Conservation (phyloP, 2,797 vertebrate species). For the Semotilus atromaculatus region DNA sequence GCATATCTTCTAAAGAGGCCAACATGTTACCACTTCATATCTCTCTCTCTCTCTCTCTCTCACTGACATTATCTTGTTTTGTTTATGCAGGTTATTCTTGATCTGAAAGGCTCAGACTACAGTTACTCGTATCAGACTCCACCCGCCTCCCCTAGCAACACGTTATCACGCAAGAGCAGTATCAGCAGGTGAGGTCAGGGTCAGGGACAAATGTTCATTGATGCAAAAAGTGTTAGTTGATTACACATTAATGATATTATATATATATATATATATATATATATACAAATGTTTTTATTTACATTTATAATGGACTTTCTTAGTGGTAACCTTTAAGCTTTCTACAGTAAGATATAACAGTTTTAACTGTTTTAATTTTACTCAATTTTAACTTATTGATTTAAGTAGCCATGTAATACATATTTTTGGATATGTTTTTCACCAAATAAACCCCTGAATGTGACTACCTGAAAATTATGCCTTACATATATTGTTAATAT, state of each 20-base stretch:
- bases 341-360: neutral
- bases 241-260: neutral
- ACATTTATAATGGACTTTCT: neutral
- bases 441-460: too few relatives aligned
- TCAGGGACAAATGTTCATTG: neutral
- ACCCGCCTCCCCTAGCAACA: constrained; percentile 82
- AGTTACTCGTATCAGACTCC: constrained; percentile 84
- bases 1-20: neutral
- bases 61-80: neutral
- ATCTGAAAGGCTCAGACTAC: constrained; percentile 84
- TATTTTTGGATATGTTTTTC: neutral
- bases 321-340: neutral
- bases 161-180: constrained; percentile 84
- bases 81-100: constrained; percentile 79
- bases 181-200: constrained; percentile 78
- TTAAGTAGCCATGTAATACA: neutral
- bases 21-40: neutral
- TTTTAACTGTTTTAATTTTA: too few relatives aligned
- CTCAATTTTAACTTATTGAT: neutral
- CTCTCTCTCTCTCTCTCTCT: neutral
- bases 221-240: neutral
- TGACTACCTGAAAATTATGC: too few relatives aligned
- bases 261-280: neutral
- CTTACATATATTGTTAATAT: too few relatives aligned
- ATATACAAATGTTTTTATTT: neutral